These are phyloP conservation scores for Ciona savignyi DNA, from an alignment of 23 tunicate genomes.

Conservation along the genomic window DNA sequence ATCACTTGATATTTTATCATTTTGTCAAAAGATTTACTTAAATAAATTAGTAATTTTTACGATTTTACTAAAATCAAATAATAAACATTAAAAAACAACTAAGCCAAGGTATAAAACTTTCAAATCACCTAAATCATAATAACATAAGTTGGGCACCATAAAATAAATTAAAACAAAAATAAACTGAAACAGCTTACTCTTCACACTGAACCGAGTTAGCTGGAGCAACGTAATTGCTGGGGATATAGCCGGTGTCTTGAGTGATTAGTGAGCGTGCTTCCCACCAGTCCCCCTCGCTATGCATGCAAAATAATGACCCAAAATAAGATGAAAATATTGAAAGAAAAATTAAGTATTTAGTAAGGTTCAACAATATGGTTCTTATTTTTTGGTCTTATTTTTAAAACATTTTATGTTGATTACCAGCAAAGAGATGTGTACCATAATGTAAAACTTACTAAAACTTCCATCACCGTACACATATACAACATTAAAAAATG, in stretches of 20 bases:
- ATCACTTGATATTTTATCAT: no score
- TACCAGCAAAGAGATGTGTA: no score
- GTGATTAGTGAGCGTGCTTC: slow-evolving; percentile 86
- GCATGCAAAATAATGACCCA: slow-evolving; percentile 7
- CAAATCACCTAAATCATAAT: background rate
- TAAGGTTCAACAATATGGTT: no score
- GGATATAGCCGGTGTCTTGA: slow-evolving; percentile 81
- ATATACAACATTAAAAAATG: no score
- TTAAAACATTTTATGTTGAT: no score
- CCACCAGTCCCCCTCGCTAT: slow-evolving; percentile 99
- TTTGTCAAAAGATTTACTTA: background rate
- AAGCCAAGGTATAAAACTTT: background rate
- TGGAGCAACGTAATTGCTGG: slow-evolving; percentile 97
- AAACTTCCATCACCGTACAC: no score
- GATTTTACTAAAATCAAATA: background rate
- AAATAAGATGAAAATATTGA: background rate
- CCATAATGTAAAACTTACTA: no score
- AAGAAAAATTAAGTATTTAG: no score
- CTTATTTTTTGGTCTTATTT: no score
- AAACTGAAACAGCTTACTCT: slow-evolving; percentile 65
- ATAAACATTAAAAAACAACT: background rate
- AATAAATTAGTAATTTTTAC: background rate
- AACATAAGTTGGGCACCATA: background rate
- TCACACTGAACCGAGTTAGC: slow-evolving; percentile 94
- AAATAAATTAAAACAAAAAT: background rate